These are phyloP conservation scores for Drosophila tripunctata DNA, from an alignment of 2,888 invertebrate species.

Conservation along the genomic window DNA sequence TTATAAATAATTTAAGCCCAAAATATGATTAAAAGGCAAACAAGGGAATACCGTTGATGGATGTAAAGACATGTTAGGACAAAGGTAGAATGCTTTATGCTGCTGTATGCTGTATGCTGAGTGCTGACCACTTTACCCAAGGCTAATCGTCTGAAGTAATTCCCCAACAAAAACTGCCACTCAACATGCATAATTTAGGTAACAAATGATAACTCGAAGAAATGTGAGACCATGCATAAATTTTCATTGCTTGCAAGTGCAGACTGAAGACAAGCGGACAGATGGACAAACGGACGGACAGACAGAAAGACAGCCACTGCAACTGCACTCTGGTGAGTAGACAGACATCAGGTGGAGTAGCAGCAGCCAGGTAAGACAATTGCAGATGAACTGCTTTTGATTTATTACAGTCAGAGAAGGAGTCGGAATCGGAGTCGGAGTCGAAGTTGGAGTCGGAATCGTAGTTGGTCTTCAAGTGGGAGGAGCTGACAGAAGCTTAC, in stretches of 20 bases:
- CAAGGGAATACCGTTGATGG: slow-evolving; percentile 4
- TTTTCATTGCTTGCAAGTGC: slow-evolving; percentile 57
- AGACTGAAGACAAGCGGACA: slow-evolving; percentile 12
- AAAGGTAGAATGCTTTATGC: slow-evolving; percentile 10
- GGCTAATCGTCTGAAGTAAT: slow-evolving; percentile 74
- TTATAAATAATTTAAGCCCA: neutral
- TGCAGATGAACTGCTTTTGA: slow-evolving; percentile 80
- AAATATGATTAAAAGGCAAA: neutral
- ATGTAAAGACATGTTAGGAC: neutral
- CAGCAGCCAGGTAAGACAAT: slow-evolving; percentile 56
- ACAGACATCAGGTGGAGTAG: slow-evolving; percentile 8
- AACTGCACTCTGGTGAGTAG: slow-evolving; percentile 12
- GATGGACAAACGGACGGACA: neutral
- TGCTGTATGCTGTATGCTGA: slow-evolving; percentile 16
- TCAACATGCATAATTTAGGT: slow-evolving; percentile 78
- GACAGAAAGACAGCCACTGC: slow-evolving; percentile 2
- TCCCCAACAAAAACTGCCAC: slow-evolving; percentile 72
- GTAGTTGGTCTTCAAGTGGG: no score
- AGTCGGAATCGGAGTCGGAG: slow-evolving; percentile 15
- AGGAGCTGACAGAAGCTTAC: slow-evolving; percentile 36
- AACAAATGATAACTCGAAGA: slow-evolving; percentile 82
- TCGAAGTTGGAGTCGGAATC: slow-evolving; percentile 1
- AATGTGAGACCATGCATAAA: slow-evolving; percentile 83
- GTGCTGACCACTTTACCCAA: slow-evolving; percentile 55
- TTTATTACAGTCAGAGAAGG: slow-evolving; percentile 64